phyloP scores from a whole-genome alignment of 64 coral and sea anemone species.

The Pachyseris speciosa region DNA sequence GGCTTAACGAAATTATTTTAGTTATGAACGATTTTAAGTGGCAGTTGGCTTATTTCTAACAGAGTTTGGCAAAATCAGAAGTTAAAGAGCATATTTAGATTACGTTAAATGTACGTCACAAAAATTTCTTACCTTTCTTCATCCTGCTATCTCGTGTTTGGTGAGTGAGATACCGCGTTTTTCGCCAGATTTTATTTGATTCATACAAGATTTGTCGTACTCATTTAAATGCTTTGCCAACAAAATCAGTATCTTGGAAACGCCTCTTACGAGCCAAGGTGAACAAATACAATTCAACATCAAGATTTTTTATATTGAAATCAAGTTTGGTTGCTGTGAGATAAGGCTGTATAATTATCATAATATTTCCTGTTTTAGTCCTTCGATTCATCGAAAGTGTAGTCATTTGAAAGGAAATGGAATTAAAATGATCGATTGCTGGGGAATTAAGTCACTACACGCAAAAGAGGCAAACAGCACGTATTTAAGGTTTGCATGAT shows the following conservation, averaged over 20 bases:
- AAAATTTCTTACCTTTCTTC: conserved; percentile 15
- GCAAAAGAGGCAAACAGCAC: not conserved
- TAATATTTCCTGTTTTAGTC: not conserved
- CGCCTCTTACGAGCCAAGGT: not conserved
- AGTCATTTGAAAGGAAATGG: not conserved
- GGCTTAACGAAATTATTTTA: too few species aligned
- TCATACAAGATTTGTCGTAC: not conserved
- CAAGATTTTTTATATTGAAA: not conserved
- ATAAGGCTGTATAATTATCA: conserved; percentile 4
- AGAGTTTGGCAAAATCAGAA: too few species aligned
- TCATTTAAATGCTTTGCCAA: not conserved
- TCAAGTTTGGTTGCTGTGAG: not conserved
- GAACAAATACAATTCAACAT: not conserved
- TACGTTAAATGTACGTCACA: too few species aligned
- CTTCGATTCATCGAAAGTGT: not conserved
- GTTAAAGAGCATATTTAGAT: too few species aligned
- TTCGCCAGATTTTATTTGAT: not conserved
- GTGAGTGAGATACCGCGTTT: not conserved
- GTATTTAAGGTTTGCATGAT: not conserved
- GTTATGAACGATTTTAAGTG: too few species aligned
- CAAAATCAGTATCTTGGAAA: not conserved
- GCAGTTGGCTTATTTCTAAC: too few species aligned
- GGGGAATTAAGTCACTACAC: not conserved
- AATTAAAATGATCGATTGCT: not conserved
- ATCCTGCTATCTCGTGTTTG: not conserved